phyloP scores from a whole-genome alignment of 2,888 invertebrate genomes.

The Perithous albicinctus region DNA sequence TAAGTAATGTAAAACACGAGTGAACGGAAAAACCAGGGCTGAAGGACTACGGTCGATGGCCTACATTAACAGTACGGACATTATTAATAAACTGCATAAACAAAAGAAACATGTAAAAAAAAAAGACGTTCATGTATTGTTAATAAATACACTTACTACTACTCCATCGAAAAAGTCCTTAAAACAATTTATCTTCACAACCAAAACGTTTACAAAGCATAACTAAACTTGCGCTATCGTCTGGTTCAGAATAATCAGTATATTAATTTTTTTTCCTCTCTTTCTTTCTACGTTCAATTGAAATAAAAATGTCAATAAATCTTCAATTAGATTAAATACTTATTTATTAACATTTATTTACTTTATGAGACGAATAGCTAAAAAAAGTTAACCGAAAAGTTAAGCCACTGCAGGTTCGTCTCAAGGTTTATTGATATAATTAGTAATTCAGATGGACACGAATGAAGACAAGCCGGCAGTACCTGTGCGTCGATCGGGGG shows the following conservation, averaged over 20 bases:
- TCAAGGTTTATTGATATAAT: background rate
- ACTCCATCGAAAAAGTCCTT: too few relatives aligned
- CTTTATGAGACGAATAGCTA: background rate
- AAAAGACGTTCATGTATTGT: too few relatives aligned
- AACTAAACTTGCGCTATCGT: too few relatives aligned
- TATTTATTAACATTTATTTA: background rate
- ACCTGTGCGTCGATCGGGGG: slow-evolving; percentile 7
- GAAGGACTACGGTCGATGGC: too few relatives aligned
- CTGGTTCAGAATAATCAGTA: background rate
- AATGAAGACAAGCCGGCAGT: background rate
- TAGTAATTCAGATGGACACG: background rate
- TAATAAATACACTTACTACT: too few relatives aligned
- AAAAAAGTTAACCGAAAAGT: background rate
- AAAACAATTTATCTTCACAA: too few relatives aligned
- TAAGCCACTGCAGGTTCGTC: background rate
- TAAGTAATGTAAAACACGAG: too few relatives aligned
- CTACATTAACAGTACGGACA: too few relatives aligned
- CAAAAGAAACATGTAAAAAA: too few relatives aligned
- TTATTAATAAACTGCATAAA: too few relatives aligned
- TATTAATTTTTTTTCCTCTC: background rate
- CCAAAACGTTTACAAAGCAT: too few relatives aligned
- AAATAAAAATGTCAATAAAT: background rate
- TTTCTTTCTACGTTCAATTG: background rate
- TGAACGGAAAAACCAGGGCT: too few relatives aligned
- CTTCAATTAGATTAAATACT: background rate